phyloP scores from a whole-genome alignment of 1,140 invertebrate species.

The Chionoecetes opilio region DNA sequence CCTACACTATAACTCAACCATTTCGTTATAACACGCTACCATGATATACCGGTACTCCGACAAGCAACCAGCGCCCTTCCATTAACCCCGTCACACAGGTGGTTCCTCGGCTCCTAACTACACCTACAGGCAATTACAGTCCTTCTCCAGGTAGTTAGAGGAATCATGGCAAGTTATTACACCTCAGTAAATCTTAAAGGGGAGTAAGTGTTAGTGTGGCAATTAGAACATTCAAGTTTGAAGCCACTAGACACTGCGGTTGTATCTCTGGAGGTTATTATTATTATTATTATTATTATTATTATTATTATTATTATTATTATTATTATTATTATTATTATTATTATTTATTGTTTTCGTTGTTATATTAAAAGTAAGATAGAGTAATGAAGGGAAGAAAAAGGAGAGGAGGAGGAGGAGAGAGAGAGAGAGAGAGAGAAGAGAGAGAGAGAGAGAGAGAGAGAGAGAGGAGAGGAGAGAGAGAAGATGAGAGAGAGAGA shows the following conservation, averaged over 20 bases:
- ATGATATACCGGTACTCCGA: not conserved
- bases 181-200: not conserved
- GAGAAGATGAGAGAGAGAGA: constrained; percentile 23
- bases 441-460: constrained; percentile 25
- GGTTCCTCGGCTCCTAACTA: not conserved
- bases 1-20: not conserved
- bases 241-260: not conserved
- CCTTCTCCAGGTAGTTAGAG: not conserved
- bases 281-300: too few species aligned
- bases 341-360: too few species aligned
- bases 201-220: not conserved
- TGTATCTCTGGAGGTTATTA: not conserved
- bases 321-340: too few species aligned
- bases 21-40: not conserved
- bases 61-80: not conserved
- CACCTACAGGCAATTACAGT: not conserved
- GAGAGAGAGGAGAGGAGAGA: not conserved
- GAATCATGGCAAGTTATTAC: not conserved
- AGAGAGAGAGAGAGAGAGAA: constrained; percentile 13
- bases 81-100: not conserved
- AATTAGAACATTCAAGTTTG: not conserved
- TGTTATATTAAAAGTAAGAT: too few species aligned
- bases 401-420: not conserved
- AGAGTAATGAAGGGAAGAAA: not conserved
- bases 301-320: too few species aligned